Evolutionary conservation across 30 jellyfish, hydroid and myxozoan genomes (phyloP).

Genomic region (Pelagia noctiluca): DNA sequence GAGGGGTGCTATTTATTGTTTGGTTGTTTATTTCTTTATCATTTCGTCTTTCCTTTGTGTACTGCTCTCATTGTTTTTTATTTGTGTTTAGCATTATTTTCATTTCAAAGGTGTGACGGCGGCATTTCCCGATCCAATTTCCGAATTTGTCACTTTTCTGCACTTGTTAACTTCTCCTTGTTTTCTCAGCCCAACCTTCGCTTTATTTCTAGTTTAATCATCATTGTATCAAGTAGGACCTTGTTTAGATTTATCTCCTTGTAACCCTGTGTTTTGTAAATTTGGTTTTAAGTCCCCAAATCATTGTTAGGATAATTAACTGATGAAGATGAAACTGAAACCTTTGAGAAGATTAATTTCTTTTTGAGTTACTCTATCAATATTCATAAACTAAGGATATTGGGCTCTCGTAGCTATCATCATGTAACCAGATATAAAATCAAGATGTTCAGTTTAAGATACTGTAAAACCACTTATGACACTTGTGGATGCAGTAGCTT

Average conservation of each 20-base stretch:
- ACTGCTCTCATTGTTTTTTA: neutral
- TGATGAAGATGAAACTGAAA: neutral
- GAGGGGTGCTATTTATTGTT: neutral
- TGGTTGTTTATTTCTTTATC: neutral
- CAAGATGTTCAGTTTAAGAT: too few relatives aligned
- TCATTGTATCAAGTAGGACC: neutral
- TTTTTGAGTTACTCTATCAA: neutral
- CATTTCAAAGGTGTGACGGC: neutral
- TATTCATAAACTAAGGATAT: neutral
- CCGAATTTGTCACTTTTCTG: neutral
- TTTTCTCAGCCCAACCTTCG: too few relatives aligned
- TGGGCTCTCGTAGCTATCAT: constrained; percentile 3
- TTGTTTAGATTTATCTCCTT: neutral
- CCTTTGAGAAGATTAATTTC: neutral
- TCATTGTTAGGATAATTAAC: neutral
- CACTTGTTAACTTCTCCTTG: neutral
- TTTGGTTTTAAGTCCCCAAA: too few relatives aligned
- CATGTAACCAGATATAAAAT: too few relatives aligned
- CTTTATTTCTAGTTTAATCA: too few relatives aligned
- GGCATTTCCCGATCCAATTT: too few relatives aligned
- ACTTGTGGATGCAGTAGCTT: too few relatives aligned
- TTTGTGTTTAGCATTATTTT: neutral
- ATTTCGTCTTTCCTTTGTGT: neutral
- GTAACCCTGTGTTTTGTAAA: neutral
- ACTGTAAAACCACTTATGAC: too few relatives aligned